Evolutionary conservation across 2,888 invertebrate genomes (phyloP), one percentile per base, ranked within the genome.

Genomic region (Ormyrus labotus): DNA sequence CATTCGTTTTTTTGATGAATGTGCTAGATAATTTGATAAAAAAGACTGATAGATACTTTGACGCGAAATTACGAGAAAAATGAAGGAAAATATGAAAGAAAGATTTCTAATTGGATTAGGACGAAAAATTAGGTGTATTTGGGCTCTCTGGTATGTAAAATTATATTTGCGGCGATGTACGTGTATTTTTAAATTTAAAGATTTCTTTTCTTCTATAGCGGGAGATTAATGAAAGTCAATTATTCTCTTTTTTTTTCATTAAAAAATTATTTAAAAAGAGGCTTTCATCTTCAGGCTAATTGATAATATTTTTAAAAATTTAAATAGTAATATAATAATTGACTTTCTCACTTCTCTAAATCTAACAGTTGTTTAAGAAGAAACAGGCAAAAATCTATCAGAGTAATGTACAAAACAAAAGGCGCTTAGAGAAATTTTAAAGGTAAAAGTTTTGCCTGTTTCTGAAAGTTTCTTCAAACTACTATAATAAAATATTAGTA

Each of bases 41-140:
- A 34, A 78, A 78, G 79, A 80, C 79, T 80, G 79, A 80, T 74
- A 63, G 34, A 58, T 63, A 80, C 47, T 63, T 74, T 45, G 57
- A 63, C 64, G 58, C 50, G 53, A 69, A 77, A 70, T 77, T 75
- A 47, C 3, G 34, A 34, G 34, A 34, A 34, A 34, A 63, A 47
- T 47, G 34, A 11, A n/a, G n/a, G 50, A 60, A 73, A 55, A n/a
- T 9, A 6, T 64, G 8, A 65, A 19, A 47, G 10, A 48, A 13
- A 11, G 48, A 64, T 34, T 34, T 34, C 34, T 1, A 34, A 34
- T 34, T n/a, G 6, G n/a, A 58, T 58, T 58, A 6, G 10, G 7
- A 10, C 60, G 60, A 61, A 34, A 34, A 34, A 34, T 47, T 64
- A 9, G 47, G 11, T 8, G 5, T 34, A 53, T 53, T 51, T 11